Base-by-base conservation (phyloP, 2,797 vertebrate genomes). In the Enteromius trimaculatus region DNA sequence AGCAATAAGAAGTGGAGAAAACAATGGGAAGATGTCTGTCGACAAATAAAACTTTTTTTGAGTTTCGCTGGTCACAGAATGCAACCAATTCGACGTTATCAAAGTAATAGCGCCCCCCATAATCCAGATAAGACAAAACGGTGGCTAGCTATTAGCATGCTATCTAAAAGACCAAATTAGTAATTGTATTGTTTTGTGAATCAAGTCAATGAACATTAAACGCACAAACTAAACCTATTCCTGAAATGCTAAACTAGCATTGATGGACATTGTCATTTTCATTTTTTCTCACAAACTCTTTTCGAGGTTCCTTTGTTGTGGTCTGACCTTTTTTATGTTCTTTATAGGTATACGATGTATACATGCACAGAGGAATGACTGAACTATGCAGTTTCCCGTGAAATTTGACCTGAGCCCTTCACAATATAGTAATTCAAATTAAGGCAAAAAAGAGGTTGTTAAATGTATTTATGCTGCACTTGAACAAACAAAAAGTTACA, bases 401-500 rank as follows among this genome's bases (percentile, higher is more conserved):
- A 42, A 60, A 60, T 76, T 9, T n/a, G 17, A 39, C 19, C 34
- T 21, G 9, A 21, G 34, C 9, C 4, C 8, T 68, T 37, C 37
- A 68, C 17, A 68, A n/a, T 39, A 11, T 2, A 31, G 62, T 31
- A 7, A 60, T 60, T 65, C 62, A 65, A 29, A 34, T 29, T 34
- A 65, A n/a, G 8, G 31, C 4, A 39, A 66, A 66, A 10, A 10
- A 68, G 10, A 37, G 19, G 11, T 21, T 68, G 19, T 4, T n/a
- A 68, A 19, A 39, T 68, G 31, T 4, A 39, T 68, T 68, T 68
- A 68, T 34, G 6, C 26, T 8, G 60, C 26, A 29, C 26, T 64
- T 31, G 3, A 37, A 53, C 5, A 77, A 42, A 29, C 62, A 44
- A 19, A 19, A 31, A 77, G 58, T 77, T 64, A 79, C 77, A 65